Evolutionary conservation across 2,113 vertebrate genomes (phyloP).

Genomic region (Tricholaema leucomelas): DNA sequence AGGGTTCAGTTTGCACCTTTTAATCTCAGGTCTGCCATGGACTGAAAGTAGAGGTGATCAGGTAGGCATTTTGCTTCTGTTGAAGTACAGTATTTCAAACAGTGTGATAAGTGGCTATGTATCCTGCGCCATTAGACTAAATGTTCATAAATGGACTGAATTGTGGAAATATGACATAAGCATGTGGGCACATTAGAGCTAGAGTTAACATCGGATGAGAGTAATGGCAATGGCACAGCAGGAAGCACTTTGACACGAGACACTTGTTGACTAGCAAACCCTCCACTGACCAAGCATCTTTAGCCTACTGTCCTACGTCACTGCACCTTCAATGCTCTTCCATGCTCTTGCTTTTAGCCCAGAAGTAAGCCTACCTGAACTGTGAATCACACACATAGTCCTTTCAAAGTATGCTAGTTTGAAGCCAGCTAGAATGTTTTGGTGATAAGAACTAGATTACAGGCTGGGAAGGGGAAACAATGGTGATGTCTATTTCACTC

Average conservation of each 20-base stretch:
- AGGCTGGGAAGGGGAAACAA: no score
- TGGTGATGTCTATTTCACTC: no score
- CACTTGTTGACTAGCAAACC: background rate
- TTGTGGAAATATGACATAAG: background rate
- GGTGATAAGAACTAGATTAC: no score
- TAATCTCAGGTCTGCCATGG: background rate
- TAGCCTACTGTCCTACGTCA: background rate
- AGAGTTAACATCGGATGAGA: background rate
- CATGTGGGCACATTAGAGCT: background rate
- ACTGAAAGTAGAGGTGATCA: background rate
- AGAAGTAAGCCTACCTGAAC: background rate
- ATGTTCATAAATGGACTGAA: background rate
- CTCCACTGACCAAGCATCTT: background rate
- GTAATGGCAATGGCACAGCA: background rate
- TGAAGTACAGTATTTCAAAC: background rate
- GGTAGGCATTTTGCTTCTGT: background rate
- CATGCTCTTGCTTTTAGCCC: background rate
- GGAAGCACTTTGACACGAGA: background rate
- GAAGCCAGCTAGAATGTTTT: no score
- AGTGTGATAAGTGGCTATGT: background rate
- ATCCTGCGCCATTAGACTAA: background rate
- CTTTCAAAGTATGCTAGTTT: no score
- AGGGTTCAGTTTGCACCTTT: background rate
- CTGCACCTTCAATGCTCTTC: background rate
- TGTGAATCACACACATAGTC: background rate